Evolutionary conservation across 1,140 invertebrate genomes (phyloP), one percentile per base, ranked within the genome.

Genomic region (Rhagoletis pomonella): DNA sequence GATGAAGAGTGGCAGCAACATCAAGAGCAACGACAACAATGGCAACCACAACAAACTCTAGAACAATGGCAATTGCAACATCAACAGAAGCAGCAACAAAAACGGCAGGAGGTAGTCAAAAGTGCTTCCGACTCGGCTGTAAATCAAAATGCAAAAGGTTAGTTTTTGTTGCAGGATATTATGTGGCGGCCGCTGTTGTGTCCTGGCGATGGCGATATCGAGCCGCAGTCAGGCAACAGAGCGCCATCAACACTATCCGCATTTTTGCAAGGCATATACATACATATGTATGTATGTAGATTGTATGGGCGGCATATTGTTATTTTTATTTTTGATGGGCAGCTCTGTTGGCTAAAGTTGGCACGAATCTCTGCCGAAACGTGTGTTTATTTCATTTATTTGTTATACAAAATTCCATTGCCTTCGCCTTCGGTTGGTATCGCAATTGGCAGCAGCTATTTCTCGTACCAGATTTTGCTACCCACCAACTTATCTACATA

Each of bases 41-140:
- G 86, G 29, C 59, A 62, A 55, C 9, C 55, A 19, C 73, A 77
- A 55, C 47, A 85, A 87, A 84, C 62, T 87, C 87, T 77, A 87
- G 84, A 87, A 86, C 47, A 29, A 29, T 29, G 84, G 85, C 87
- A 86, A 87, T 86, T 73, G 81, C 84, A 85, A 77, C 77, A 85
- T 14, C 87, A 88, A 87, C 89, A 90, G 88, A 89, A 89, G 89
- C 60, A 67, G 1, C 0, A 29, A 14, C 59, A 73, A 77, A 77
- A 88, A 50, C 85, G 81, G 60, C 85, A 87, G 44, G 14, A 88
- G 86, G 39, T 55, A 42, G 58, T 86, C 42, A 39, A 86, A 86
- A 86, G 86, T 86, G 65, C 64, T 86, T 86, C 86, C 86, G 86
- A 69, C 55, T 42, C 59, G 84, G 84, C 59, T 85, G 59, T 59